Conservation (phyloP, 2,113 vertebrate species). For the Oryzias curvinotus region DNA sequence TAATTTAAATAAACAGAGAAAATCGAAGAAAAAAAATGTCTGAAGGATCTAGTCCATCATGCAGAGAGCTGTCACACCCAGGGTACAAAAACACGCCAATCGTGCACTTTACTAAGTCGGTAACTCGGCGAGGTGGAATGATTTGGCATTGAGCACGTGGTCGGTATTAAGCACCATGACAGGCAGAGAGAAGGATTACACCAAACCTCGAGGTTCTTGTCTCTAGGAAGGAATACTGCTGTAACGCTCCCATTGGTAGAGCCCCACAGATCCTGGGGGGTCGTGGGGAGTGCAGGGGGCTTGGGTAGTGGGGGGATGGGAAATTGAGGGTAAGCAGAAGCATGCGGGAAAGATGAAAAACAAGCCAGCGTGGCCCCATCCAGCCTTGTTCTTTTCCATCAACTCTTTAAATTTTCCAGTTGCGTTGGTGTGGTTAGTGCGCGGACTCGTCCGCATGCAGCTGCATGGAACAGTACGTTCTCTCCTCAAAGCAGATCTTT, state of each 20-base stretch:
- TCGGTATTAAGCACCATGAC: slow-evolving; percentile 62
- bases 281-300: slow-evolving; percentile 44
- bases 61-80: slow-evolving; percentile 26
- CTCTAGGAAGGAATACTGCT: slow-evolving; percentile 73
- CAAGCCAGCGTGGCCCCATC: slow-evolving; percentile 33
- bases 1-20: too few relatives aligned
- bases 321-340: slow-evolving; percentile 30
- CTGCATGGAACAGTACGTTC: neutral
- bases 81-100: slow-evolving; percentile 45
- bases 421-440: slow-evolving; percentile 3
- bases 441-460: neutral
- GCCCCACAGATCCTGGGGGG: slow-evolving; percentile 63
- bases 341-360: slow-evolving; percentile 56
- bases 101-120: slow-evolving; percentile 43
- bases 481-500: slow-evolving; percentile 1
- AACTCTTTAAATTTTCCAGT: slow-evolving; percentile 40
- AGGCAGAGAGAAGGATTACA: slow-evolving; percentile 48
- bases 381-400: slow-evolving; percentile 36
- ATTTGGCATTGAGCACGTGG: slow-evolving; percentile 48
- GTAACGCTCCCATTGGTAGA: slow-evolving; percentile 72
- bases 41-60: slow-evolving; percentile 4
- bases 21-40: too few relatives aligned
- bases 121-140: slow-evolving; percentile 57
- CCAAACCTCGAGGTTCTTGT: slow-evolving; percentile 62
- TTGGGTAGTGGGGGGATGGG: slow-evolving; percentile 50